Evolutionary conservation across 2,888 invertebrate genomes (phyloP), one percentile per base, ranked within the genome.

Genomic region (Aphrophora alni): DNA sequence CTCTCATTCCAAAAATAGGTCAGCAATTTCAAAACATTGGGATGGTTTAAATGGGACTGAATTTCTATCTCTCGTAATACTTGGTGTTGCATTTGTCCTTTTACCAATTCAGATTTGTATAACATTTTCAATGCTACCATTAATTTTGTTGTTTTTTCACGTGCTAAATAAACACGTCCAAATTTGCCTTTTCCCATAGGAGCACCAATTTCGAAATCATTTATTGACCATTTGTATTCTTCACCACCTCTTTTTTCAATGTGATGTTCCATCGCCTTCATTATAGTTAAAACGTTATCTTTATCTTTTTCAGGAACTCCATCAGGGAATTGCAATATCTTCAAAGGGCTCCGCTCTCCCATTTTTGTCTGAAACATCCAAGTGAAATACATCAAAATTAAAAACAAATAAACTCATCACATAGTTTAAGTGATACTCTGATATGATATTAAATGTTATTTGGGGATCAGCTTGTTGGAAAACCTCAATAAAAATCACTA

Each of bases 151-250:
- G 91, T 91, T 86, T 93, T 95, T 86, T 98, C 97, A 84, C 95
- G 90, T 0, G 97, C 97, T 71, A 97, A 89, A 87, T 95, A 97
- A 0, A 98, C 98, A 85, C 95, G 93, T 0, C 98, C 98, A 88
- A 98, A 98, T 89, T 97, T 98, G 0, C 98, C 98, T 87, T 94
- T 92, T 0, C 98, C 98, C n/a, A 98, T 89, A 0, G 94, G 92
- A 77, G 93, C 91, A 0, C 97, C 97, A 82, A 98, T 91, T 85
- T 97, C 97, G 88, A 98, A 98, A 88, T 97, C 95, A 78, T 71
- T 38, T 10, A 84, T 91, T 89, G 92, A 90, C 95, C 96, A 96
- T 21, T 71, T 24, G 12, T 71, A 71, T 85, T 59, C 75, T 24
- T 38, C 28, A 14, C 73, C 78, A 17, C 73, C 69, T 33, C 84